A percentile compares a stretch with the other conserved stretches of the same genome.
Conservation (phyloP, 2,113 vertebrate genomes). For the Lycocorax pyrrhopterus region DNA sequence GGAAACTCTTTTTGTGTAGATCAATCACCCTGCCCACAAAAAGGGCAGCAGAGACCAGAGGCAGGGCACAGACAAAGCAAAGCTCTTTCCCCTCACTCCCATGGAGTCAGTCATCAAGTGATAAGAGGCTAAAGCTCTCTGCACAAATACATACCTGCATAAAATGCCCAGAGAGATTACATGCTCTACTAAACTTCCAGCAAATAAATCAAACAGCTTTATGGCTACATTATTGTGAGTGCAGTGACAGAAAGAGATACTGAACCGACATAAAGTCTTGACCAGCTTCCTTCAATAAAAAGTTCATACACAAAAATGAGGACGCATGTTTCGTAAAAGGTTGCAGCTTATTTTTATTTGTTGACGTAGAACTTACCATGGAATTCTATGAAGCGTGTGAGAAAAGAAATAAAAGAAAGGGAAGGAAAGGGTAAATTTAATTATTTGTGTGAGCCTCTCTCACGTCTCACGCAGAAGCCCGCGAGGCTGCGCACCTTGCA, state of each 20-base stretch:
- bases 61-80: not conserved
- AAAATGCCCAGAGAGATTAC: not conserved
- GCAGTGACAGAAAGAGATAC: not conserved
- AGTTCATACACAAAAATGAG: not conserved
- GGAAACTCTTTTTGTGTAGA: not conserved
- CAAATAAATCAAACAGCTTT: not conserved
- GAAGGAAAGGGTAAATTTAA: not conserved
- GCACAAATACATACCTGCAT: not conserved
- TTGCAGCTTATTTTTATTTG: not conserved
- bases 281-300: not conserved
- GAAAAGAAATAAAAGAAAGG: not conserved
- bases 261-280: not conserved
- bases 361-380: not conserved
- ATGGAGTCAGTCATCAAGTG: not conserved
- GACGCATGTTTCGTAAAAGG: not conserved
- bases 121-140: not conserved
- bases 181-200: not conserved
- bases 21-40: not conserved
- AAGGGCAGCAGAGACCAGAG: not conserved
- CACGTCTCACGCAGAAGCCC: fast-evolving
- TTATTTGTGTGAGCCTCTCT: not conserved
- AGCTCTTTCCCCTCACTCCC: not conserved
- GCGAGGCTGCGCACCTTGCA: not conserved
- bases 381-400: not conserved
- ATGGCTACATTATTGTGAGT: not conserved